Percentiles rank a stretch among this genome's conserved stretches.
Conservation (phyloP, 2,888 invertebrate genomes). For the Drosophila nigricruria region DNA sequence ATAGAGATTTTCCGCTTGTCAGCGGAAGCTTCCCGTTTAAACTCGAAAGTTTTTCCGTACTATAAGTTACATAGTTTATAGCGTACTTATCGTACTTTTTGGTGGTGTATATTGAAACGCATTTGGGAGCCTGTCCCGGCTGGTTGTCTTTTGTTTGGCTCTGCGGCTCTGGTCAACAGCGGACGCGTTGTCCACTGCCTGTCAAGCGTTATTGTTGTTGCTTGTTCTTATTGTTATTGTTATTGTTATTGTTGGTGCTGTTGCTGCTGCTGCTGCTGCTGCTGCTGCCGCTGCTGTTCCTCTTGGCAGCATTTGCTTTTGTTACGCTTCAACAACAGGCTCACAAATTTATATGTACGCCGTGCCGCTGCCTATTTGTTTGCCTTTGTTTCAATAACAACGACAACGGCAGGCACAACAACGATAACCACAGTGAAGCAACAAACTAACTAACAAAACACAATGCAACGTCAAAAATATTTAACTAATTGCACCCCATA, state of each 20-base stretch:
- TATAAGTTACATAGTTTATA: neutral
- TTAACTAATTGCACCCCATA: constrained; percentile 46
- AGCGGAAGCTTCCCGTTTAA: too few species aligned
- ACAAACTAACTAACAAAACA: constrained; percentile 16
- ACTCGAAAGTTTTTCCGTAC: neutral
- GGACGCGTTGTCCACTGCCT: constrained; percentile 64
- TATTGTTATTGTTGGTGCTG: constrained; percentile 20
- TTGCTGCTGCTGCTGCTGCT: constrained; percentile 3
- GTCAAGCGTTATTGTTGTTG: constrained; percentile 65
- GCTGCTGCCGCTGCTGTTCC: constrained; percentile 6
- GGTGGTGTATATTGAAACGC: neutral
- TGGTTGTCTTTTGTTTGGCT: constrained; percentile 35
- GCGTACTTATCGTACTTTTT: neutral
- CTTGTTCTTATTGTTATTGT: constrained; percentile 44
- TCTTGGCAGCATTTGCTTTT: constrained; percentile 38
- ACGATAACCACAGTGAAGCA: neutral
- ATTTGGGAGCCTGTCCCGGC: constrained; percentile 11
- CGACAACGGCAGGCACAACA: neutral
- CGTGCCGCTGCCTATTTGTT: constrained; percentile 37
- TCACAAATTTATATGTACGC: constrained; percentile 40
- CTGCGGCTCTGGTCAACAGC: constrained; percentile 49
- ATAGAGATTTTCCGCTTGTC: neutral
- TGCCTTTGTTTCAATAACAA: constrained; percentile 48
- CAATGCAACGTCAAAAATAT: constrained; percentile 30
- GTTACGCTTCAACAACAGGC: constrained; percentile 41